Evolutionary conservation across 1,140 invertebrate species (phyloP).

Genomic region (Ganaspis sp.): DNA sequence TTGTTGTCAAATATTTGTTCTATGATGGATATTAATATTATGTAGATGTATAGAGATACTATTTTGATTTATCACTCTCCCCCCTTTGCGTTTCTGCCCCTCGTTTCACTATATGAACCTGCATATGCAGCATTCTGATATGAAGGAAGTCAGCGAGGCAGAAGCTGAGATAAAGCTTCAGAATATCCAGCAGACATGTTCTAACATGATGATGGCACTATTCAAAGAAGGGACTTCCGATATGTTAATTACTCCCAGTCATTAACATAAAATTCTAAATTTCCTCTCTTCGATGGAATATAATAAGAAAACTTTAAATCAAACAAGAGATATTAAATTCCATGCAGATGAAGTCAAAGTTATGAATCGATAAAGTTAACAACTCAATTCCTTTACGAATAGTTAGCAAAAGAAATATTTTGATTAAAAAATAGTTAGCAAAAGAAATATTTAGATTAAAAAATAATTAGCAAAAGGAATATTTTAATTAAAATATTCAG

Average conservation of each 20-base stretch:
- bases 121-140: constrained; percentile 29
- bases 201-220: not conserved
- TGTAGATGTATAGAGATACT: not conserved
- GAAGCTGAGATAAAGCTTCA: constrained; percentile 34
- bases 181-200: constrained; percentile 64
- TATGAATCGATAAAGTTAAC: no score
- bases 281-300: no score
- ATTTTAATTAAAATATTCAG: no score
- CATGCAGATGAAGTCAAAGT: no score
- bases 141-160: constrained; percentile 11
- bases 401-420: no score
- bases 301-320: no score
- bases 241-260: not conserved
- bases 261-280: not conserved
- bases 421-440: no score
- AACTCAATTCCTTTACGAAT: no score
- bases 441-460: no score
- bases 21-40: not conserved
- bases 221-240: not conserved
- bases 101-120: not conserved
- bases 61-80: not conserved
- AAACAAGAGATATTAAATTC: no score
- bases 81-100: not conserved
- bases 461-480: no score
- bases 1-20: not conserved